phyloP scores from a whole-genome alignment of 2,113 vertebrate genomes.

The Sclerurus mexicanus region DNA sequence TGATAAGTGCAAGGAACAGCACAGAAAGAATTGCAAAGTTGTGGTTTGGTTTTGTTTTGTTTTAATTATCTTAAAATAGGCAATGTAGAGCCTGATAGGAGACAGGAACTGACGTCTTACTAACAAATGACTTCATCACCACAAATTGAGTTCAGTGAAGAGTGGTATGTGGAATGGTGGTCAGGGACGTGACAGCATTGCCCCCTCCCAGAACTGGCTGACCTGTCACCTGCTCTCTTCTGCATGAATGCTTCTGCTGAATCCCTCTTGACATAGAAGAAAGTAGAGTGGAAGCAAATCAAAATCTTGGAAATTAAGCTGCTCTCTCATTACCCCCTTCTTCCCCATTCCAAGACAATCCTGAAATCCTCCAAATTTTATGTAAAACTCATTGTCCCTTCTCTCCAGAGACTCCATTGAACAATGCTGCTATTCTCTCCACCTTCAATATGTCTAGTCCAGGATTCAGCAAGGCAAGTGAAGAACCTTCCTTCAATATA shows the following conservation, averaged over 20 bases:
- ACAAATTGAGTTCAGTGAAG: background rate
- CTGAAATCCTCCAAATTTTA: background rate
- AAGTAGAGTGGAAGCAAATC: background rate
- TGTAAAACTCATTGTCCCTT: background rate
- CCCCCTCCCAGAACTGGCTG: background rate
- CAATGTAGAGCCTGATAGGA: background rate
- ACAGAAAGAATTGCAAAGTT: background rate
- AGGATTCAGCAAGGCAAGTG: background rate
- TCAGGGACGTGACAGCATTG: background rate
- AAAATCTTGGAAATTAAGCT: conserved; percentile 3
- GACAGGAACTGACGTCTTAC: background rate
- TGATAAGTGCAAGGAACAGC: background rate
- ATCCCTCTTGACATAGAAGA: background rate
- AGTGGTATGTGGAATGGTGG: background rate
- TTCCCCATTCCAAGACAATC: background rate
- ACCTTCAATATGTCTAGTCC: background rate
- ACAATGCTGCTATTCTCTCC: background rate
- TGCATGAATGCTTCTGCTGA: conserved; percentile 22
- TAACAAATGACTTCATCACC: background rate
- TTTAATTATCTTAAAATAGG: background rate
- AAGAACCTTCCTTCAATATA: background rate
- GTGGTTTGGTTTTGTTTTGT: background rate
- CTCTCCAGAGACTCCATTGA: background rate
- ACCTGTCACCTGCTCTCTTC: conserved; percentile 21
- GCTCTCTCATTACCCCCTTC: background rate